Evolutionary conservation across 2,797 vertebrate genomes (phyloP), one percentile per base, ranked within the genome.

Genomic region (Australoheros facetus): DNA sequence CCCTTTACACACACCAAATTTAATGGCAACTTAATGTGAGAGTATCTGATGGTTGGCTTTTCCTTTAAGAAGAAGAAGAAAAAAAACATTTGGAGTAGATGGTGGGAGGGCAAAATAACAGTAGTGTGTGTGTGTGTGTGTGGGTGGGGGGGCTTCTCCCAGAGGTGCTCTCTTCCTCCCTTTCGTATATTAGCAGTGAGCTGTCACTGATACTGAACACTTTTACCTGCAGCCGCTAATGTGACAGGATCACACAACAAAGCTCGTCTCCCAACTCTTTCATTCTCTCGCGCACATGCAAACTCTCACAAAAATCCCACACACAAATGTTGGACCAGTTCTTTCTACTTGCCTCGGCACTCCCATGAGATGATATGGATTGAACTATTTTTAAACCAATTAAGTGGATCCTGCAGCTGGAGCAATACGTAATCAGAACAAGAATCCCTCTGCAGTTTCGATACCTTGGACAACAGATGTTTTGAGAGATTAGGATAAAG

Each of bases 361-460:
- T 91, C 88, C 76, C 81, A 30, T 71, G 81, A 85, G 88, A 87
- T 7, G 30, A 81, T 32, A 19, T 82, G 78, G 69, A 81, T 32
- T 76, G 75, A 80, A 82, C 73, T 91, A 83, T 91, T 93, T 93
- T 84, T 86, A 45, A 85, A 64, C 84, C 88, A 89, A 86, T 91
- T 91, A 89, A 81, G 66, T 82, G 81, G 58, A 89, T 89, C 53
- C 76, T 82, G 78, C 82, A 75, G 85, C 76, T 82, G 84, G 85
- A 91, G 75, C 57, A 81, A 87, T 48, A 77, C 37, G 3, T 45
- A 66, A 75, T 78, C 71, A 78, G 73, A 73, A 10, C 54, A 85
- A 83, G 64, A 51, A 82, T 77, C 30, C 16, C 10, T 75, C 45
- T 69, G 34, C 77, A 75, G 19, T 57, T 21, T 42, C 13, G 39